Percentiles rank a stretch among this genome's conserved stretches.
Evolutionary conservation across 2,888 invertebrate species (phyloP).

Genomic region (Cheilosia vulpina): DNA sequence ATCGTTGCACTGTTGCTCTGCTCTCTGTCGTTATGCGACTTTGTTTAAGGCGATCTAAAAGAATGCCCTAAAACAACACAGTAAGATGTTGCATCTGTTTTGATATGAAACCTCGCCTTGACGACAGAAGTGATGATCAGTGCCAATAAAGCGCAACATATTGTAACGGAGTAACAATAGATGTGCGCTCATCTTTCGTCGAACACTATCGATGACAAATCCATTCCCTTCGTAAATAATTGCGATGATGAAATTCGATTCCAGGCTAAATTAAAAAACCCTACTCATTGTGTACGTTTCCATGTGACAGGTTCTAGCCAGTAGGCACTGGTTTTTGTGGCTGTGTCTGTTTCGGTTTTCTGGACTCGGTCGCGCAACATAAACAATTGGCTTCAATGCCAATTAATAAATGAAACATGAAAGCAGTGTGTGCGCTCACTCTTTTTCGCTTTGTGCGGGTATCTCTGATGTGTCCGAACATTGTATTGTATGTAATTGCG

Average conservation of each 20-base stretch:
- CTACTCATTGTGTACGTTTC: conserved; percentile 30
- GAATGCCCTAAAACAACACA: no score
- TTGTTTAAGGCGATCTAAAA: no score
- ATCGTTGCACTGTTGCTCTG: no score
- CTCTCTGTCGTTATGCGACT: no score
- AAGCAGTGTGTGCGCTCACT: conserved; percentile 34
- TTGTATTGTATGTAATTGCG: conserved; percentile 50
- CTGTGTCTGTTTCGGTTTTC: conserved; percentile 31
- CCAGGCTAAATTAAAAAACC: conserved; percentile 36
- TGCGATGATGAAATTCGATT: conserved; percentile 12
- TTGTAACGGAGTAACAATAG: not conserved
- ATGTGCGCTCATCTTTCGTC: not conserved
- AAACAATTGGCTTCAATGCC: conserved; percentile 71
- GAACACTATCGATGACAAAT: not conserved
- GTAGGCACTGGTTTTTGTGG: conserved; percentile 45
- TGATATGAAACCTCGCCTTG: no score
- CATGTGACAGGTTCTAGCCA: conserved; percentile 38
- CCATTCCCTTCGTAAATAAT: not conserved
- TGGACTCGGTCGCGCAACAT: conserved; percentile 52
- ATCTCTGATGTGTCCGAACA: conserved; percentile 37
- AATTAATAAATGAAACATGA: conserved; percentile 69
- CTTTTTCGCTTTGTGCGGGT: conserved; percentile 8
- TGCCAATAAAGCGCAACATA: no score
- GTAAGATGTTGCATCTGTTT: no score
- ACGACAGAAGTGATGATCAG: no score